Evolutionary conservation across 2,113 vertebrate genomes (phyloP), one percentile per base, ranked within the genome.

Genomic region (Ciconia maguari): DNA sequence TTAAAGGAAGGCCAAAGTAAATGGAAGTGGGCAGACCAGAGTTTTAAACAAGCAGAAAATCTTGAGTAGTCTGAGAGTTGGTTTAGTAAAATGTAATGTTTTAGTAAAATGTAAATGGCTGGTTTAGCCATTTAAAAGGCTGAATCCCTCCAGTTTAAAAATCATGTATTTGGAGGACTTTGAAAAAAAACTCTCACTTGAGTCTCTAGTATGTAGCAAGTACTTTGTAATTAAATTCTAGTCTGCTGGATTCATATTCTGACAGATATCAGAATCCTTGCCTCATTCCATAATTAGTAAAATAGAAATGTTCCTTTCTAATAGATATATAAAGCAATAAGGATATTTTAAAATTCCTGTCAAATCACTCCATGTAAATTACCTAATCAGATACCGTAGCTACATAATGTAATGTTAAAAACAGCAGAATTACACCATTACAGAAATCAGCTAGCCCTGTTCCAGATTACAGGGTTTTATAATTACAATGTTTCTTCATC

Each of bases 381-480:
- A 58, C 30, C 91, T 93, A 94, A 95, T 94, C 95, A 93, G 71
- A 96, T 97, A 78, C 65, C 54, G 51, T 84, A 88, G 75, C 89
- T 96, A 83, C 82, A 91, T 93, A 96, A 91, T 83, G 42, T 94
- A 84, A 93, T 69, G 74, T 96, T 95, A 96, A 96, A 97, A 95
- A 12, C 48, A 92, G 70, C 66, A 82, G 93, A 91, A 95, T 91
- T 80, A 80, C 76, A 94, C 68, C 55, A 74, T 91, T 94, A 71
- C 62, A 86, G 55, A 90, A 96, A 95, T 96, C 84, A 91, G 52
- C 51, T 93, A 74, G 58, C 42, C 75, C 66, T 66, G 55, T 88
- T 91, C n/a, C 93, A 93, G 78, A 96, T 95, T 95, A 93, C 60
- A 91, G 78, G 80, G 70, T 84, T 93, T 86, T 80, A 66, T 88